Evolutionary conservation across 2,888 invertebrate species (phyloP).

Genomic region (Aleiodes testaceus): DNA sequence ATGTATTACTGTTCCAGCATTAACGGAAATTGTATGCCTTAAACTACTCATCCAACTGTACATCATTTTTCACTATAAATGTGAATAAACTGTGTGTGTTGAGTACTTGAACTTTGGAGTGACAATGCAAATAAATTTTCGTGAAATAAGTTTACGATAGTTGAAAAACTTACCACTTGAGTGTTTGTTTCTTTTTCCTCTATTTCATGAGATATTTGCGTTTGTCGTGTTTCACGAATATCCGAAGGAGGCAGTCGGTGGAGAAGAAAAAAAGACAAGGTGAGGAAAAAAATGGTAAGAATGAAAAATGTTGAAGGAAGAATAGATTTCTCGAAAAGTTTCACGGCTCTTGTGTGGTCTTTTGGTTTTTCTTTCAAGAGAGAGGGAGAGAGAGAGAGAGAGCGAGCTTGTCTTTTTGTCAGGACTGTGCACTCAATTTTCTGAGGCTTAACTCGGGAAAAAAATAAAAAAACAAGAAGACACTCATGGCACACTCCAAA

Average conservation of each 20-base stretch:
- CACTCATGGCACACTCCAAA: constrained; percentile 41
- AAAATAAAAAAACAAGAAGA: not conserved
- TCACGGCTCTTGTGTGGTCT: constrained; percentile 50
- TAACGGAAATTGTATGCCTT: too few species aligned
- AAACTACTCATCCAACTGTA: not conserved
- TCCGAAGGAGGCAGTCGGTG: constrained; percentile 17
- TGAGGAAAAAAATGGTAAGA: constrained; percentile 40
- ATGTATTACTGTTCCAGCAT: not conserved
- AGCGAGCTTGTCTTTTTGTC: constrained; percentile 48
- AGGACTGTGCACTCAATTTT: constrained; percentile 68
- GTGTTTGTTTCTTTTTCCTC: constrained; percentile 31
- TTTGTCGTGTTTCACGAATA: constrained; percentile 42
- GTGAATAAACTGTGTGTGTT: too few species aligned
- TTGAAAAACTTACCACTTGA: constrained; percentile 51
- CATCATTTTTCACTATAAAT: constrained; percentile 8
- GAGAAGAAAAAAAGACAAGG: constrained; percentile 20
- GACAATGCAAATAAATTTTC: constrained; percentile 18
- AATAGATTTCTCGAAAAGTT: constrained; percentile 51
- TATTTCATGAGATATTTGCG: constrained; percentile 46
- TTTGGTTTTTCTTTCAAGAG: constrained; percentile 2
- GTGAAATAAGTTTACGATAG: constrained; percentile 4
- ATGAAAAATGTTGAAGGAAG: constrained; percentile 42
- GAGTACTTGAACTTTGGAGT: not conserved
- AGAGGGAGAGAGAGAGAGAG: not conserved
- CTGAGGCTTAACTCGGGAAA: constrained; percentile 63